phyloP scores from a whole-genome alignment of 2,113 vertebrate genomes.

The Zootoca vivipara region DNA sequence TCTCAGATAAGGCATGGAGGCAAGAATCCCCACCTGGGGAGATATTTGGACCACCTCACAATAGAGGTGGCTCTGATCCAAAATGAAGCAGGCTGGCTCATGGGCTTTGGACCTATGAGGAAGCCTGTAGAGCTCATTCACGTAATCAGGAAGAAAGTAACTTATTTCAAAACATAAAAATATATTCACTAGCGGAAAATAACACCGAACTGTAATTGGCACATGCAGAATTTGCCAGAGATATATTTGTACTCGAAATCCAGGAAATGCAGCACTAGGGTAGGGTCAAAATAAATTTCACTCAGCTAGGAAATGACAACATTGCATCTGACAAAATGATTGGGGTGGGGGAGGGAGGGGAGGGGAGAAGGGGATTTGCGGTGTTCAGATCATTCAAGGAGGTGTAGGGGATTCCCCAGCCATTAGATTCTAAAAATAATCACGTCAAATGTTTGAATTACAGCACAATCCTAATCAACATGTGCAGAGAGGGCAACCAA shows the following conservation, averaged over 20 bases:
- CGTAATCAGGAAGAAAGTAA: not conserved
- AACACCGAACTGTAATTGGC: not conserved
- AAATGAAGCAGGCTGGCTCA: not conserved
- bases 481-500: no score
- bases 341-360: not conserved
- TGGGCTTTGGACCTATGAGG: not conserved
- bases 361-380: no score
- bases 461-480: no score
- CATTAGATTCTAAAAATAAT: not conserved
- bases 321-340: not conserved
- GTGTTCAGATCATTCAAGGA: not conserved
- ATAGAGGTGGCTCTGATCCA: not conserved
- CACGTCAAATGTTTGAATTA: not conserved
- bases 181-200: not conserved
- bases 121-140: not conserved
- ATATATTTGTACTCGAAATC: not conserved
- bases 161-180: not conserved
- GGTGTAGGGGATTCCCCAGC: not conserved
- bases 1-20: not conserved
- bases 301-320: not conserved
- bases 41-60: not conserved
- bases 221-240: not conserved
- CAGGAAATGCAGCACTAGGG: not conserved
- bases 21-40: not conserved
- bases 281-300: not conserved